phyloP scores from a whole-genome alignment of 2,113 vertebrate species.

The Fregetta grallaria region DNA sequence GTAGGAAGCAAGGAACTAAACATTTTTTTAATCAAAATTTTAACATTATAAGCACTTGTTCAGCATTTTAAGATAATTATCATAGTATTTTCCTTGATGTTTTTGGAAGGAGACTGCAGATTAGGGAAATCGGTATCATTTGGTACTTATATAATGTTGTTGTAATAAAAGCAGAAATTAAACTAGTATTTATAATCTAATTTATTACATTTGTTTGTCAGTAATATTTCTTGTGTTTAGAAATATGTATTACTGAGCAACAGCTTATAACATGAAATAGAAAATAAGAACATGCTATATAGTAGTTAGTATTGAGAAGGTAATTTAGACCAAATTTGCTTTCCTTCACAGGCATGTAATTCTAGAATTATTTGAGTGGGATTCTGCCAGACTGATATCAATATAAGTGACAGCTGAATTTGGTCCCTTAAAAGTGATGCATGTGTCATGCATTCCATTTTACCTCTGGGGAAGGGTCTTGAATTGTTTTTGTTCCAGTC shows the following conservation, averaged over 20 bases:
- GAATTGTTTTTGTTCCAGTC: slow-evolving; percentile 43
- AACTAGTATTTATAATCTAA: slow-evolving; percentile 16
- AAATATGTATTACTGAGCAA: slow-evolving; percentile 9
- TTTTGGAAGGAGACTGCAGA: slow-evolving; percentile 28
- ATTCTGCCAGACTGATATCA: slow-evolving; percentile 29
- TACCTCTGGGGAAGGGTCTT: slow-evolving; percentile 54
- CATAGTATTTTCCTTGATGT: not conserved
- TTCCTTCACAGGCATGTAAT: slow-evolving; percentile 16
- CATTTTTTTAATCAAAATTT: slow-evolving; percentile 8
- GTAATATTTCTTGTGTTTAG: slow-evolving; percentile 35
- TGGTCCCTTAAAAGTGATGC: slow-evolving; percentile 16
- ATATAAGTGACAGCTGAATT: slow-evolving; percentile 50
- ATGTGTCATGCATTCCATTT: slow-evolving; percentile 42
- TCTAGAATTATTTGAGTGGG: slow-evolving; percentile 44
- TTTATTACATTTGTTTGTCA: slow-evolving; percentile 23
- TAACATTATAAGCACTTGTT: slow-evolving; percentile 40
- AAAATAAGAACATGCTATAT: not conserved
- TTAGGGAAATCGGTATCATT: slow-evolving; percentile 18
- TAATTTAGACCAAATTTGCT: slow-evolving; percentile 35
- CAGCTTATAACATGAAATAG: slow-evolving; percentile 5
- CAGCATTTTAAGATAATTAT: slow-evolving; percentile 33
- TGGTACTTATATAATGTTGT: slow-evolving; percentile 28
- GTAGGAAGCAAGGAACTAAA: slow-evolving; percentile 12
- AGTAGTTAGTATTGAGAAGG: not conserved
- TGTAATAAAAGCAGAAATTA: slow-evolving; percentile 30